Percentiles rank a stretch among this genome's conserved stretches.
Conservation (phyloP, 2,888 invertebrate genomes). For the Hirtodrosophila alboralis region DNA sequence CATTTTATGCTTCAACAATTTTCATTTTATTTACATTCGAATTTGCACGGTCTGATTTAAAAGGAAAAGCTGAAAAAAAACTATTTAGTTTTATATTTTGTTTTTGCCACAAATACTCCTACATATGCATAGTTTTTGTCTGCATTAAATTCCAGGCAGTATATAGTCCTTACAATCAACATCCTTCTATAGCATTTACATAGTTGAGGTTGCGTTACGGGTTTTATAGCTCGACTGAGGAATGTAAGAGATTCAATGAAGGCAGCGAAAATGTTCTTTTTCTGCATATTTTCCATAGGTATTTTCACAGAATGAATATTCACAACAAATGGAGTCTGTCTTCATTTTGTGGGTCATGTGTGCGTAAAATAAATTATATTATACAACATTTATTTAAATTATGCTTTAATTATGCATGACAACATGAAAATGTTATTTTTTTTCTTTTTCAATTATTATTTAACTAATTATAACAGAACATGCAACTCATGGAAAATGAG, state of each 20-base stretch:
- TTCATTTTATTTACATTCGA: slow-evolving; percentile 47
- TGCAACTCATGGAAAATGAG: slow-evolving; percentile 60
- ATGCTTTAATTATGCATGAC: slow-evolving; percentile 34
- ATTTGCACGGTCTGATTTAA: slow-evolving; percentile 46
- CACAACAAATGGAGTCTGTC: slow-evolving; percentile 4
- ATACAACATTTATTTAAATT: slow-evolving; percentile 16
- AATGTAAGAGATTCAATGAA: not conserved
- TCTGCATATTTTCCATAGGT: slow-evolving; percentile 6
- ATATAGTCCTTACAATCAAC: not conserved
- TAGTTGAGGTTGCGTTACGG: not conserved
- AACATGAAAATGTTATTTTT: slow-evolving; percentile 35
- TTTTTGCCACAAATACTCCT: slow-evolving; percentile 5
- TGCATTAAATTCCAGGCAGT: slow-evolving; percentile 5
- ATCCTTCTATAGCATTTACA: not conserved
- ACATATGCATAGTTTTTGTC: slow-evolving; percentile 21
- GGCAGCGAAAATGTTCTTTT: not conserved
- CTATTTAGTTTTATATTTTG: slow-evolving; percentile 10
- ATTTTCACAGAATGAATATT: slow-evolving; percentile 11
- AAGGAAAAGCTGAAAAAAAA: slow-evolving; percentile 15
- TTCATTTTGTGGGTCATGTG: slow-evolving; percentile 4
- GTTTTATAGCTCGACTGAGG: not conserved
- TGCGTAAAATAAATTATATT: slow-evolving; percentile 34
- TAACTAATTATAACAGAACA: no score
- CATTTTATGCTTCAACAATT: slow-evolving; percentile 38
- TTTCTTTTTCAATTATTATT: slow-evolving; percentile 37